phyloP scores from a whole-genome alignment of 2,888 invertebrate species.

The Harmothoe impar region DNA sequence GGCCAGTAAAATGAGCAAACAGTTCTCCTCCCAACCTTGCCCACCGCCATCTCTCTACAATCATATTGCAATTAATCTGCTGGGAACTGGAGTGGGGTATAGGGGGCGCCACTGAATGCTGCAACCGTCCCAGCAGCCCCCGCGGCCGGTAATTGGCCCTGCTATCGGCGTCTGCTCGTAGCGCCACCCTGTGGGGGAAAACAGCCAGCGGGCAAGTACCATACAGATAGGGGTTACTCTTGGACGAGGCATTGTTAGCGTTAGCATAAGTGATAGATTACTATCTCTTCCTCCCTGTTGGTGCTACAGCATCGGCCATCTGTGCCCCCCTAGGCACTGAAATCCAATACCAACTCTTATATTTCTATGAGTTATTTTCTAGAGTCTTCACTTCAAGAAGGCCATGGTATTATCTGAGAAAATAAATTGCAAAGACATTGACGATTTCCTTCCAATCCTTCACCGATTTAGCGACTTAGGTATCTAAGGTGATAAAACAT shows the following conservation, averaged over 20 bases:
- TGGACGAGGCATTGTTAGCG: neutral
- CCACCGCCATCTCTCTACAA: conserved; percentile 7
- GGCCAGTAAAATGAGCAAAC: conserved; percentile 29
- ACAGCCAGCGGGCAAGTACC: neutral
- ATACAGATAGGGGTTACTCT: neutral
- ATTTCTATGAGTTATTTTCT: too few relatives aligned
- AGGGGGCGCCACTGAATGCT: neutral
- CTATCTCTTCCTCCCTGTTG: neutral
- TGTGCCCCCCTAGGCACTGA: neutral
- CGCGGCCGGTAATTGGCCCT: conserved; percentile 11
- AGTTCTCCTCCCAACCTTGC: neutral
- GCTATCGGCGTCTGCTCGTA: conserved; percentile 8
- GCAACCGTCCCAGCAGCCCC: neutral
- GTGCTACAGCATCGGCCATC: neutral
- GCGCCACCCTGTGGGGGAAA: neutral
- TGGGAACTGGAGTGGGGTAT: neutral
- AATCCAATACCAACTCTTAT: neutral
- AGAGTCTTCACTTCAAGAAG: too few relatives aligned
- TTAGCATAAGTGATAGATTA: conserved; percentile 22
- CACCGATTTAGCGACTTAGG: too few relatives aligned
- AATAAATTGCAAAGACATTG: too few relatives aligned
- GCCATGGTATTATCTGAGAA: too few relatives aligned
- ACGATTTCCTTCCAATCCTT: too few relatives aligned
- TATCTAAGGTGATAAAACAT: too few relatives aligned
- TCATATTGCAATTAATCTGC: conserved; percentile 26